Evolutionary conservation across 2,888 invertebrate genomes (phyloP), one percentile per base, ranked within the genome.

Genomic region (Linhomoeus sp.): DNA sequence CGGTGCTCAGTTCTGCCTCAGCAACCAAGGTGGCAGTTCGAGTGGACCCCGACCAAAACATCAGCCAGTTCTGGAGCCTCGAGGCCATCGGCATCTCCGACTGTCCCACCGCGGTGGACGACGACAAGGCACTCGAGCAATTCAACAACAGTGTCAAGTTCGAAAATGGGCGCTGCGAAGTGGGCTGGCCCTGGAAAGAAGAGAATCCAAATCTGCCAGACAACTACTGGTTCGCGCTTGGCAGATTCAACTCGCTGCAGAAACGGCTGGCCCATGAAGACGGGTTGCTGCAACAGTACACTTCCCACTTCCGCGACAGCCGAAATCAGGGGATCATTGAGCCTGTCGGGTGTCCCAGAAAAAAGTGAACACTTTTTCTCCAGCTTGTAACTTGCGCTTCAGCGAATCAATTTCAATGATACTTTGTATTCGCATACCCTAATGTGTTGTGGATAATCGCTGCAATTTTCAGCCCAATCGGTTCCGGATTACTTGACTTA

Each of bases 291-390:
- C 17, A 33, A 9, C n/a, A 22, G 19, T 45, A 41, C 43, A 33
- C 41, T 23, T 17, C 5, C 3, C 33, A 36, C 3, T 33, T 49
- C 3, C 5, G 7, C 7, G 46, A 45, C 24, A 46, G 48, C 33
- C 35, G 25, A 3, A 22, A 49, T 29, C 29, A 41, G 26, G 42
- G 46, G 3, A 49, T 49, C 26, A 47, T 46, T 36, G 49, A 49
- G 37, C 19, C 17, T 24, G 49, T 42, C n/a, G n/a, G n/a, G n/a
- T n/a, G n/a, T n/a, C n/a, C n/a, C n/a, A n/a, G n/a, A n/a, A n/a
- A n/a, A n/a, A n/a, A n/a, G n/a, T n/a, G n/a, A n/a, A n/a, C n/a
- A n/a, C n/a, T n/a, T n/a, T n/a, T n/a, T n/a, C n/a, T n/a, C n/a
- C n/a, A n/a, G n/a, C n/a, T n/a, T n/a, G n/a, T n/a, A n/a, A n/a